These are phyloP conservation scores for Desoria tigrina DNA, from an alignment of 2,888 invertebrate genomes.

Conservation along the genomic window DNA sequence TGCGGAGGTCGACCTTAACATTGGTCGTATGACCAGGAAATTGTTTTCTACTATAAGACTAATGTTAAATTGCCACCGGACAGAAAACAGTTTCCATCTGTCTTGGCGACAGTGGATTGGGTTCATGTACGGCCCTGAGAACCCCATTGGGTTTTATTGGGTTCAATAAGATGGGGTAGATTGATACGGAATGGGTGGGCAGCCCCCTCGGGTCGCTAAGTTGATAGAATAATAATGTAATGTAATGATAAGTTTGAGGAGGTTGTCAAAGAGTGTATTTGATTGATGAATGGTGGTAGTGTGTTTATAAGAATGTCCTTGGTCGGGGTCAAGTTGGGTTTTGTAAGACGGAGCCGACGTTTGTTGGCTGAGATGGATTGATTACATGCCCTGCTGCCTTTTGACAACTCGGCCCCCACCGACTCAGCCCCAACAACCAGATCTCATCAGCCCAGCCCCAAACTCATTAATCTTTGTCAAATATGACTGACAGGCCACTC, in stretches of 20 bases:
- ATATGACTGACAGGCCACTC: slow-evolving; percentile 26
- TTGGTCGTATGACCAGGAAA: no score
- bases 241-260: neutral
- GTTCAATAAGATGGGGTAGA: no score
- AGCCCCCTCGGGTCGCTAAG: no score
- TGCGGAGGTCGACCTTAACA: no score
- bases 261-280: slow-evolving; percentile 6
- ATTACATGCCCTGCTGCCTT: slow-evolving; percentile 7
- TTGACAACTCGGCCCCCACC: neutral
- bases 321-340: slow-evolving; percentile 5
- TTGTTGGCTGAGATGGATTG: slow-evolving; percentile 6
- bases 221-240: no score
- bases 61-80: no score
- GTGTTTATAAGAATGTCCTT: slow-evolving; percentile 11
- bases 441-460: neutral
- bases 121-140: no score
- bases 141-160: no score
- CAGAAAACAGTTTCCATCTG: no score
- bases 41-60: no score
- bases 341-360: neutral
- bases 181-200: no score
- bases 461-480: slow-evolving; percentile 39
- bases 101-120: no score
- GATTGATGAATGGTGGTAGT: slow-evolving; percentile 10
- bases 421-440: neutral